Percentiles rank a stretch among this genome's conserved stretches.
phyloP scores from a whole-genome alignment of 2,797 vertebrate species.

The Oreochromis mossambicus region DNA sequence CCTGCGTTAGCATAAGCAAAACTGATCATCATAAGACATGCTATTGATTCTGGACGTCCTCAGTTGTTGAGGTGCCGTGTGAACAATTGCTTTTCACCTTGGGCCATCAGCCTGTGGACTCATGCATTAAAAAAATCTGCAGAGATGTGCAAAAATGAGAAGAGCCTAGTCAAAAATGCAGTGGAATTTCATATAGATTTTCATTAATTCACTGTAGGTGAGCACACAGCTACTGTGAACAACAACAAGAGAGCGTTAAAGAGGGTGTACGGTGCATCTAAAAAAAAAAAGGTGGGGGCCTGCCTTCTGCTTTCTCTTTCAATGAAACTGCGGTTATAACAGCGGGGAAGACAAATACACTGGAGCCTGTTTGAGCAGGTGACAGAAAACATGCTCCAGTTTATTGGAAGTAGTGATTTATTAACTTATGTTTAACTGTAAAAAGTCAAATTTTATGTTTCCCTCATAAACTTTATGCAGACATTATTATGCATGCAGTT shows the following conservation, averaged over 20 bases:
- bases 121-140: constrained; percentile 2
- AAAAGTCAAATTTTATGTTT: neutral
- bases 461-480: neutral
- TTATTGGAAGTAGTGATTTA: neutral
- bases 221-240: neutral
- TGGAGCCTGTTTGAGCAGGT: neutral
- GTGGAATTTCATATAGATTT: neutral
- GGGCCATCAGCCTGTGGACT: neutral
- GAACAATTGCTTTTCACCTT: constrained; percentile 34
- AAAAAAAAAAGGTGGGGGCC: neutral
- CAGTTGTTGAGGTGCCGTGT: neutral
- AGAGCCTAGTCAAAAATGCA: neutral
- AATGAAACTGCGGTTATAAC: neutral
- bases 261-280: neutral
- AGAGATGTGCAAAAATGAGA: neutral
- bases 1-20: constrained; percentile 36
- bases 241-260: neutral
- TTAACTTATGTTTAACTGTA: neutral
- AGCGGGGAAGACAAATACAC: neutral
- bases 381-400: neutral
- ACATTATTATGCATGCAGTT: neutral
- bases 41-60: constrained; percentile 41
- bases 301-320: neutral
- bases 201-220: neutral
- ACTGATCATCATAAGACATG: constrained; percentile 24